phyloP scores from a whole-genome alignment of 1,140 invertebrate genomes.

The Polypedilum vanderplanki region DNA sequence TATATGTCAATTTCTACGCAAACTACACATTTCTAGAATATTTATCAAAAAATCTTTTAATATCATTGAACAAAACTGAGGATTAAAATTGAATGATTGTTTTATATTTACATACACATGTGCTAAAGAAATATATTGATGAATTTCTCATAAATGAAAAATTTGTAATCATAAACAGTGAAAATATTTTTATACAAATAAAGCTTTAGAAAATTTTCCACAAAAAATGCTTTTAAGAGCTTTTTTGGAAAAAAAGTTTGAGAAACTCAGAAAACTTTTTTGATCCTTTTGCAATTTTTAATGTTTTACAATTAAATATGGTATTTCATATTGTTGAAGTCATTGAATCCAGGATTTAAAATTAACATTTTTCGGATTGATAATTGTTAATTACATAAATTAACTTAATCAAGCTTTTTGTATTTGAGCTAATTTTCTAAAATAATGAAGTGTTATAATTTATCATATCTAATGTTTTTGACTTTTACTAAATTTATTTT shows the following conservation, averaged over 20 bases:
- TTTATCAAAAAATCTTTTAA: background rate
- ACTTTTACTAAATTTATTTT: too few species aligned
- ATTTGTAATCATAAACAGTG: background rate
- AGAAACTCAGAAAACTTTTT: background rate
- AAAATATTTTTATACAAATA: background rate
- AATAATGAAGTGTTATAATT: too few species aligned
- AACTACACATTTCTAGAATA: background rate
- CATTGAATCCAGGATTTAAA: too few species aligned
- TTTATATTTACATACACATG: background rate
- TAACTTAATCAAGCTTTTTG: too few species aligned
- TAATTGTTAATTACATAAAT: too few species aligned
- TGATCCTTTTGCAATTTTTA: background rate
- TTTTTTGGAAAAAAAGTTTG: background rate
- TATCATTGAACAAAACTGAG: background rate
- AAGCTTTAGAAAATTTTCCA: background rate
- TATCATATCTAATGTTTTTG: too few species aligned
- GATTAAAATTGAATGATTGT: background rate
- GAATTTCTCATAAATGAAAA: background rate
- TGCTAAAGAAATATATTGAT: background rate
- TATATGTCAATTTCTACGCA: too few species aligned
- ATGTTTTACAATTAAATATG: too few species aligned
- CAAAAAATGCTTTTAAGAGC: too few species aligned
- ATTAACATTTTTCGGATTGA: too few species aligned
- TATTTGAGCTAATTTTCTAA: too few species aligned
- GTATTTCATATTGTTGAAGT: too few species aligned